These are phyloP conservation scores for Xiphophorus hellerii DNA, from an alignment of 2,113 vertebrate species.

Conservation along the genomic window DNA sequence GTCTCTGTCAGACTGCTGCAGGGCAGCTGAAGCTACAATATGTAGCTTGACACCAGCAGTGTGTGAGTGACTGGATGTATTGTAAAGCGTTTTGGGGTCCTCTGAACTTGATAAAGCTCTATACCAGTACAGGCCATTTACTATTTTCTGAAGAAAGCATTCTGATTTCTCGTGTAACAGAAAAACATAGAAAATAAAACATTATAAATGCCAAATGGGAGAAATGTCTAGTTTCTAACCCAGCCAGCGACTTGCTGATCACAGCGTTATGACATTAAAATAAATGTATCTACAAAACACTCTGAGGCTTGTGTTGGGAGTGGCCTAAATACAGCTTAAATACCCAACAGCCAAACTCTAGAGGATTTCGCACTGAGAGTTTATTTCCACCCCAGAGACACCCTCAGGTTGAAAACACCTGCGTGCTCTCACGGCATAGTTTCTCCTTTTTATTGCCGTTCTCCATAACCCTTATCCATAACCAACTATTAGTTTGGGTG, in stretches of 20 bases:
- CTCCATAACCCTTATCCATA: not conserved
- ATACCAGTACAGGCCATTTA: too few relatives aligned
- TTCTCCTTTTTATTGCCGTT: not conserved
- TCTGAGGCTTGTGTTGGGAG: not conserved
- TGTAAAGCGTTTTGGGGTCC: too few relatives aligned
- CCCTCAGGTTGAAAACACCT: conserved; percentile 1
- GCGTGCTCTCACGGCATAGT: not conserved
- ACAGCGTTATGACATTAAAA: not conserved
- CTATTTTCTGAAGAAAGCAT: not conserved
- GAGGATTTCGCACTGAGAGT: not conserved
- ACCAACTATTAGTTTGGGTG: not conserved
- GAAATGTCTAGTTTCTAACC: not conserved
- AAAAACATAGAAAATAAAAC: not conserved
- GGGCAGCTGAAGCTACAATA: too few relatives aligned
- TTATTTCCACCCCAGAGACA: conserved; percentile 3
- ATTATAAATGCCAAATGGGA: too few relatives aligned
- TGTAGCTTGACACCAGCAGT: too few relatives aligned
- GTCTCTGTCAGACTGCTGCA: too few relatives aligned
- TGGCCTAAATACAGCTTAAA: conserved; percentile 5
- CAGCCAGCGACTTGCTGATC: not conserved
- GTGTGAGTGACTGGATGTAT: too few relatives aligned
- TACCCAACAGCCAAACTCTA: not conserved
- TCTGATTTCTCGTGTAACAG: not conserved
- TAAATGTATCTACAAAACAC: not conserved
- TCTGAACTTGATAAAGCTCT: too few relatives aligned